These are phyloP conservation scores for Coreius guichenoti DNA, from an alignment of 2,797 vertebrate genomes.

Conservation along the genomic window DNA sequence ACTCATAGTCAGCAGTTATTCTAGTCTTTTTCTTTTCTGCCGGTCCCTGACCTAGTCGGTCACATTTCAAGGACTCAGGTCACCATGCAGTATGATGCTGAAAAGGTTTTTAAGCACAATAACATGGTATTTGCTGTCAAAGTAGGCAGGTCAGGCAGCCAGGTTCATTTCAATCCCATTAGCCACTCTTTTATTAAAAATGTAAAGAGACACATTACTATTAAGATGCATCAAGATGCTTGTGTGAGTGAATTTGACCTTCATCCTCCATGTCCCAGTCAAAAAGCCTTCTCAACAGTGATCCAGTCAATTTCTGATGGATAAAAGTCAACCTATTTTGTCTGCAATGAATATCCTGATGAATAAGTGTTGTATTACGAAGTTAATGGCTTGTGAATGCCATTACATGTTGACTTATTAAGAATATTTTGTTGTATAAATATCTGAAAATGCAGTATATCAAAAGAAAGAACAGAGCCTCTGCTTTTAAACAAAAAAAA, in stretches of 20 bases:
- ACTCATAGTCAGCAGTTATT: conserved; percentile 56
- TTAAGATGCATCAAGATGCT: conserved; percentile 14
- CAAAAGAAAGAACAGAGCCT: too few species aligned
- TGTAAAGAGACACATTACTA: not conserved
- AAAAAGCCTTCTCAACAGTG: conserved; percentile 2
- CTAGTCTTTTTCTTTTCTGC: conserved; percentile 37
- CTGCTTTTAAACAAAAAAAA: too few species aligned
- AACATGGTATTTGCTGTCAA: conserved; percentile 8
- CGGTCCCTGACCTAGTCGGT: conserved; percentile 38
- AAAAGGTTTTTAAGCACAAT: conserved; percentile 48
- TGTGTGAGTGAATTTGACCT: not conserved
- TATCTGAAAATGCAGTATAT: too few species aligned
- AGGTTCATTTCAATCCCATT: not conserved
- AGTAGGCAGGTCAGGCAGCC: not conserved
- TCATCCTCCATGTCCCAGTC: not conserved
- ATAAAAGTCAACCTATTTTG: conserved; percentile 1
- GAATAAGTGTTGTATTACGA: not conserved
- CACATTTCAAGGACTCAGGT: conserved; percentile 31
- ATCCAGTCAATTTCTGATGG: not conserved
- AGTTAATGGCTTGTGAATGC: not conserved
- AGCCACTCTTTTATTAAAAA: conserved; percentile 12
- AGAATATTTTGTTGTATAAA: too few species aligned
- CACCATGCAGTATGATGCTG: conserved; percentile 25
- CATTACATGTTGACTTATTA: not conserved
- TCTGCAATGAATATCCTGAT: not conserved